phyloP scores from a whole-genome alignment of 2,113 vertebrate genomes.

The Athene cunicularia region DNA sequence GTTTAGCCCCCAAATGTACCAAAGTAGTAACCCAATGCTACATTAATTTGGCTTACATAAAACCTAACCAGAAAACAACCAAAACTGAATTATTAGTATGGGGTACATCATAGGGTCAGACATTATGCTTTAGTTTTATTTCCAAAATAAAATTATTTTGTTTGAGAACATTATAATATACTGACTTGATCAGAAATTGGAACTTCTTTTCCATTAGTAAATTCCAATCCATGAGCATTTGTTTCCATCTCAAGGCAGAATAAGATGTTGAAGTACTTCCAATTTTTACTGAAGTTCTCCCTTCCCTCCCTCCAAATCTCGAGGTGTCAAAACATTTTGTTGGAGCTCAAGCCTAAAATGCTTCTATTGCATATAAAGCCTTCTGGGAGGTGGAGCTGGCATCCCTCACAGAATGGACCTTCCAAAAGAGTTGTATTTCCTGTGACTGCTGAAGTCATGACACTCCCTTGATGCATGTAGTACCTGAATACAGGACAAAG shows the following conservation, averaged over 20 bases:
- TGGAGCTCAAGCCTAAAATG: background rate
- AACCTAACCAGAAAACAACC: background rate
- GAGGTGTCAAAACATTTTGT: background rate
- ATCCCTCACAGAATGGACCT: background rate
- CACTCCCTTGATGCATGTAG: accelerated
- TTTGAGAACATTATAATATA: background rate
- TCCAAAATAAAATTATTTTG: background rate
- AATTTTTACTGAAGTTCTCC: background rate
- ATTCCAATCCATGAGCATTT: background rate
- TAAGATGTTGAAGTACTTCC: background rate
- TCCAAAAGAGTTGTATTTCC: background rate
- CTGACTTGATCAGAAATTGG: background rate
- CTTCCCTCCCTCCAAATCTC: background rate
- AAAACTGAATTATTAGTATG: background rate
- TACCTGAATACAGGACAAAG: background rate
- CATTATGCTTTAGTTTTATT: background rate
- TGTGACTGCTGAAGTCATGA: accelerated
- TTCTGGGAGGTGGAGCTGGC: background rate
- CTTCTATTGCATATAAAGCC: background rate
- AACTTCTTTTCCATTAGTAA: background rate
- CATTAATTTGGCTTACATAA: background rate
- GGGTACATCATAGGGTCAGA: background rate
- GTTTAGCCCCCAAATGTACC: background rate
- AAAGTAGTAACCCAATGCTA: background rate
- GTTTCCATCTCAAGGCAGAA: background rate